Evolutionary conservation across 1,140 invertebrate genomes (phyloP).

Genomic region (Camponotus floridanus): DNA sequence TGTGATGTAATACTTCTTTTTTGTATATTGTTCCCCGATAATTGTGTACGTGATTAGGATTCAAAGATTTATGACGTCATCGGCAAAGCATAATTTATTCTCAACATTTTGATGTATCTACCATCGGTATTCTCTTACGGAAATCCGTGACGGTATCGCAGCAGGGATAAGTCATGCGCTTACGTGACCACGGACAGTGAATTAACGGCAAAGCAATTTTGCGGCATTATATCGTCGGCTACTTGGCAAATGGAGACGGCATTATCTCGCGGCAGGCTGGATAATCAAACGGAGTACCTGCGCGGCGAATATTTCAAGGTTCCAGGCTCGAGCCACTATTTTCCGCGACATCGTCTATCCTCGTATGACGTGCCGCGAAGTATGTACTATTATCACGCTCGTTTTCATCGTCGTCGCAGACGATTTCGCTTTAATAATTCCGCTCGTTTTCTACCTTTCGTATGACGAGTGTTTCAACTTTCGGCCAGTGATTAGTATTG

Average conservation of each 20-base stretch:
- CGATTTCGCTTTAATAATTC: constrained; percentile 74
- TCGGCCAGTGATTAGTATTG: constrained; percentile 58
- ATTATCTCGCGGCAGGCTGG: constrained; percentile 71
- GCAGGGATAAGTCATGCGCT: constrained; percentile 57
- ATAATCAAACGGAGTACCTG: constrained; percentile 82
- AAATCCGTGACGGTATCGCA: constrained; percentile 56
- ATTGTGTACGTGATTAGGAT: neutral
- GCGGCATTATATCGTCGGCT: constrained; percentile 69
- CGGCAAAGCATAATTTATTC: neutral
- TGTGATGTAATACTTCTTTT: neutral
- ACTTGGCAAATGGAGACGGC: constrained; percentile 73
- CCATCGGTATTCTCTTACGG: neutral
- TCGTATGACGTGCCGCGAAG: constrained; percentile 74
- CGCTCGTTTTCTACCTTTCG: constrained; percentile 2
- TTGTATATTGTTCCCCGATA: too few species aligned
- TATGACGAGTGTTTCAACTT: constrained; percentile 55
- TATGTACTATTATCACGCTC: constrained; percentile 73
- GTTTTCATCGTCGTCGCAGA: constrained; percentile 72
- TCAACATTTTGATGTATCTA: neutral
- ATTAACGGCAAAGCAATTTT: constrained; percentile 72
- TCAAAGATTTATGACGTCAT: neutral
- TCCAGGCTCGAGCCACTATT: constrained; percentile 76
- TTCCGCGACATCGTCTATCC: constrained; percentile 63
- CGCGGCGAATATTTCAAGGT: constrained; percentile 78
- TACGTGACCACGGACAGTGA: constrained; percentile 68